Base-by-base conservation (phyloP, 2,113 vertebrate species). In the Herpetotheres cachinnans region DNA sequence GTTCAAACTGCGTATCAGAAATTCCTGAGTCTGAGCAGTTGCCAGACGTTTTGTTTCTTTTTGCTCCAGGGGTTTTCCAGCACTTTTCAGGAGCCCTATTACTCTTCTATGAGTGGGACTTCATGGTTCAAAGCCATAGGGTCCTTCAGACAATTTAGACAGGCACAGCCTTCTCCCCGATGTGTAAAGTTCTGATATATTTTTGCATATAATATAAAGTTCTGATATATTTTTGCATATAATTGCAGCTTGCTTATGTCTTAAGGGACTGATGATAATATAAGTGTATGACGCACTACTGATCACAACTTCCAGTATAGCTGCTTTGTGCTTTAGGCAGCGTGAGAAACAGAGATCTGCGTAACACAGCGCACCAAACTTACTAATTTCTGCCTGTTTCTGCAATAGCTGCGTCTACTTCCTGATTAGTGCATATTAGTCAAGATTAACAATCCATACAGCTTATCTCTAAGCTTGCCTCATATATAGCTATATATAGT, bases 401-500 rank as follows among this genome's bases (percentile, higher is more conserved):
- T 72, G 32, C 81, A 8, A 1, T 3, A 12, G 2, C 93, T n/a
- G 10, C 9, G 2, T 2, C 71, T 3, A 5, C 58, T 4, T 7
- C 74, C 85, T 3, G 2, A 7, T 10, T 10, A 16, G n/a, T 1
- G 26, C 9, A 0, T 2, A 14, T 13, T 91, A 9, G 3, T 34
- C 80, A 76, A 42, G 77, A 63, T 65, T 56, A 94, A 16, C 76
- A 5, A 30, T 2, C 72, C 86, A 7, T 2, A 19, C 3, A 2
- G 55, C 58, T 89, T 5, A 56, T 20, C 92, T 20, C 26, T 36
- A 16, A 6, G 3, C 18, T 1, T 9, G 32, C 63, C 44, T 73
- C 69, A 7, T 3, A 11, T 0, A 0, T 0, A 17, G 69, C 38
- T 76, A 73, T 6, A 40, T 4, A 25, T 8, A 84, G 84, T 1